Evolutionary conservation across 1,140 invertebrate genomes (phyloP).

Genomic region (Oryzaephilus surinamensis): DNA sequence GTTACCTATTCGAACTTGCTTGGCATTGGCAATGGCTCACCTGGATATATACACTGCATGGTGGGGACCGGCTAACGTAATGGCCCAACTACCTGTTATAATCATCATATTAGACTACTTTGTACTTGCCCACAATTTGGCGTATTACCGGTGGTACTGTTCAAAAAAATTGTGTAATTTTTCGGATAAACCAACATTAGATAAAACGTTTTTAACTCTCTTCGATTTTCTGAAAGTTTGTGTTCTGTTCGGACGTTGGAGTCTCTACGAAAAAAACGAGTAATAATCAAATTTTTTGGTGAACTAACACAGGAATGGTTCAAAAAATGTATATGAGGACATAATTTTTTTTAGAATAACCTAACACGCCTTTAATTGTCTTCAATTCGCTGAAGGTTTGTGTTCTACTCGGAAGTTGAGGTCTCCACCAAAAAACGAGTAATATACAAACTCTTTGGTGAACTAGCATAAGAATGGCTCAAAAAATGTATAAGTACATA

Average conservation of each 20-base stretch:
- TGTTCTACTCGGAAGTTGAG: no score
- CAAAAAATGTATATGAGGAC: no score
- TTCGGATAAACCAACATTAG: not conserved
- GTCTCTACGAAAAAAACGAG: not conserved
- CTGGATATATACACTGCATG: slow-evolving; percentile 4
- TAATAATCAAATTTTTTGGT: not conserved
- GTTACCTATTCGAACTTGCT: slow-evolving; percentile 30
- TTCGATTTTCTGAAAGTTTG: no score
- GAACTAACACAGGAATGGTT: not conserved
- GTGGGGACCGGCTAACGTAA: not conserved
- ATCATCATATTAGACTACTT: not conserved
- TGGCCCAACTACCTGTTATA: not conserved
- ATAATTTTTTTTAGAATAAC: no score
- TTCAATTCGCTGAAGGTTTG: no score
- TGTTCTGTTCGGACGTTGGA: not conserved
- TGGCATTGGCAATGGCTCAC: slow-evolving; percentile 14
- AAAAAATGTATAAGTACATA: no score
- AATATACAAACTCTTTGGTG: no score
- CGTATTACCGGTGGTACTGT: not conserved
- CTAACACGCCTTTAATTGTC: no score
- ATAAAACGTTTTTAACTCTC: not conserved
- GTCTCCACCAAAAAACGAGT: no score
- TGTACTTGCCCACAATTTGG: not conserved
- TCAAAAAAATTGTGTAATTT: not conserved
- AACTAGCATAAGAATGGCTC: no score